Conservation (phyloP, 2,113 vertebrate species). For the Aplodontia rufa region DNA sequence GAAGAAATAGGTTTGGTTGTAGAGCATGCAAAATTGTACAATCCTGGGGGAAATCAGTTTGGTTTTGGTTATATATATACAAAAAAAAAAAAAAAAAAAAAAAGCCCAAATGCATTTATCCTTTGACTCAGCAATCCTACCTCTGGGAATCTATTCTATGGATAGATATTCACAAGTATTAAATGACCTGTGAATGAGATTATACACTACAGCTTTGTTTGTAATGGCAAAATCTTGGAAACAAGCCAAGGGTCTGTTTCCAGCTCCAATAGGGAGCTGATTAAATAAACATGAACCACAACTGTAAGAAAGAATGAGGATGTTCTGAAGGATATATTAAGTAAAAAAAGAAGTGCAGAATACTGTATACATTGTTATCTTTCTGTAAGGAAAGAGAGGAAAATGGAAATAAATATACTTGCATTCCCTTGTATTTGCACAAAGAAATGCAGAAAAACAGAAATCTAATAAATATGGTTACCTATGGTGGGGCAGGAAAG, state of each 20-base stretch:
- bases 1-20: not conserved
- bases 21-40: not conserved
- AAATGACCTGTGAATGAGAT: not conserved
- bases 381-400: not conserved
- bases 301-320: not conserved
- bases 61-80: no score
- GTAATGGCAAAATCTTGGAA: not conserved
- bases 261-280: not conserved
- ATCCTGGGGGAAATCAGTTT: not conserved
- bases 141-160: not conserved
- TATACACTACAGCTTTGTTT: not conserved
- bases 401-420: not conserved
- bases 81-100: no score
- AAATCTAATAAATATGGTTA: not conserved
- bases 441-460: slow-evolving; percentile 20
- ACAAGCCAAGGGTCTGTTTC: not conserved
- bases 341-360: not conserved
- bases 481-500: not conserved
- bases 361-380: not conserved
- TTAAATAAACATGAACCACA: slow-evolving; percentile 23
- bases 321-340: not conserved
- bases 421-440: slow-evolving; percentile 1
- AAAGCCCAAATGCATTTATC: not conserved
- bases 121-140: not conserved
- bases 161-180: not conserved